A percentile compares a stretch with the other conserved stretches of the same genome.
phyloP scores from a whole-genome alignment of 2,888 invertebrate genomes.

The Hypolimnas misippus region DNA sequence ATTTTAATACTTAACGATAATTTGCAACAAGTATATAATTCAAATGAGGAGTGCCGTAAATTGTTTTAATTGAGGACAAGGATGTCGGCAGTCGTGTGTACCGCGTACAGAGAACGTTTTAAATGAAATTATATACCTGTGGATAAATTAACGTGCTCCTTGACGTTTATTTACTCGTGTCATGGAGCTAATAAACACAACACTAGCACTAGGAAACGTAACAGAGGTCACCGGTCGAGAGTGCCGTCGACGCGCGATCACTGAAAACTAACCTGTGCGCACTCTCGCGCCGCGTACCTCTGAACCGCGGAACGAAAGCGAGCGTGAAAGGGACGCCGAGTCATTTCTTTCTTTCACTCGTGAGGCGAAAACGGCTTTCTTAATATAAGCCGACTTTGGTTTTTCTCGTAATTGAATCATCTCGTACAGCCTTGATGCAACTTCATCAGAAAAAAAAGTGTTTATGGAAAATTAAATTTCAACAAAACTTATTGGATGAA shows the following conservation, averaged over 20 bases:
- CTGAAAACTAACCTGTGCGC: constrained; percentile 75
- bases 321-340: constrained; percentile 73
- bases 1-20: constrained; percentile 14
- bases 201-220: constrained; percentile 74
- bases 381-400: constrained; percentile 40
- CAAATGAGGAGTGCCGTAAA: constrained; percentile 70
- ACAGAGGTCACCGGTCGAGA: constrained; percentile 75
- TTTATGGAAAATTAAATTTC: neutral
- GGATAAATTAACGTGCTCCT: constrained; percentile 29
- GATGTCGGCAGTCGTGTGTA: constrained; percentile 64
- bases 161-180: constrained; percentile 33
- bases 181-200: constrained; percentile 51
- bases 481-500: constrained; percentile 3
- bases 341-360: constrained; percentile 75
- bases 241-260: constrained; percentile 75
- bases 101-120: constrained; percentile 39
- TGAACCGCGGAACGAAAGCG: constrained; percentile 71
- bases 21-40: constrained; percentile 60
- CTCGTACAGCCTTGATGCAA: constrained; percentile 6
- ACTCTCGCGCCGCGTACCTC: constrained; percentile 59
- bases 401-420: constrained; percentile 39
- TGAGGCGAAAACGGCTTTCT: constrained; percentile 61
- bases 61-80: constrained; percentile 80
- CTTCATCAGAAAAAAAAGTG: neutral
- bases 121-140: constrained; percentile 42